A percentile compares a stretch with the other conserved stretches of the same genome.
Conservation (phyloP, 1,140 invertebrate genomes). For the Drosophila ohnishii region DNA sequence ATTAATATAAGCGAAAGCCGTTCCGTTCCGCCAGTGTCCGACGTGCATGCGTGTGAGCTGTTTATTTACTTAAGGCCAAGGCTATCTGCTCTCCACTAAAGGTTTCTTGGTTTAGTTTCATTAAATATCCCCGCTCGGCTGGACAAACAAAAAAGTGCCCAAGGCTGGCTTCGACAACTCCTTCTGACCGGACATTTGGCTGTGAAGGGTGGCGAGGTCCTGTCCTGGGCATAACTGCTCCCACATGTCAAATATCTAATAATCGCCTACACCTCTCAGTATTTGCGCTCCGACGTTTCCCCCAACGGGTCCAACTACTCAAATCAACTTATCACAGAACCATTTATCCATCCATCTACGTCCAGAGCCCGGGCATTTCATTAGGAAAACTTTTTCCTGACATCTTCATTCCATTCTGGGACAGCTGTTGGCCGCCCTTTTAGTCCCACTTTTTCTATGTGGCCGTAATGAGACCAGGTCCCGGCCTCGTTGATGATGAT, state of each 20-base stretch:
- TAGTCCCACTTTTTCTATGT: slow-evolving; percentile 28
- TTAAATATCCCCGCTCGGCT: slow-evolving; percentile 53
- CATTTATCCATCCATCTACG: slow-evolving; percentile 30
- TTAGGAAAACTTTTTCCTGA: slow-evolving; percentile 37
- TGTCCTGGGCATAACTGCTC: slow-evolving; percentile 7
- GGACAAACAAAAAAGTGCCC: slow-evolving; percentile 55
- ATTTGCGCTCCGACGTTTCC: slow-evolving; percentile 7
- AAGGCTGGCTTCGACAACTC: slow-evolving; percentile 18
- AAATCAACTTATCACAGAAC: slow-evolving; percentile 28
- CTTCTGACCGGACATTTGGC: not conserved
- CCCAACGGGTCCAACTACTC: slow-evolving; percentile 9
- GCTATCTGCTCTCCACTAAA: slow-evolving; percentile 41
- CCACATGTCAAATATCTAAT: slow-evolving; percentile 42
- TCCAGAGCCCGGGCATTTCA: slow-evolving; percentile 42
- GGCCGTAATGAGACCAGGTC: slow-evolving; percentile 34
- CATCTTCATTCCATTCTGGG: slow-evolving; percentile 35
- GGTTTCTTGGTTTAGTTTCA: slow-evolving; percentile 68
- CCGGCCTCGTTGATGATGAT: slow-evolving; percentile 60
- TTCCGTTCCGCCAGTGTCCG: slow-evolving; percentile 7
- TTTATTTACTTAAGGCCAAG: slow-evolving; percentile 70
- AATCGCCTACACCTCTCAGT: slow-evolving; percentile 37
- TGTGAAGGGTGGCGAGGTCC: not conserved
- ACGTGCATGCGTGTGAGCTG: slow-evolving; percentile 44
- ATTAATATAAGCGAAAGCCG: slow-evolving; percentile 67
- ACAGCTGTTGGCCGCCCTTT: slow-evolving; percentile 45